Evolutionary conservation across 2,797 vertebrate genomes (phyloP).

Genomic region (Helicolenus hilgendorfi): DNA sequence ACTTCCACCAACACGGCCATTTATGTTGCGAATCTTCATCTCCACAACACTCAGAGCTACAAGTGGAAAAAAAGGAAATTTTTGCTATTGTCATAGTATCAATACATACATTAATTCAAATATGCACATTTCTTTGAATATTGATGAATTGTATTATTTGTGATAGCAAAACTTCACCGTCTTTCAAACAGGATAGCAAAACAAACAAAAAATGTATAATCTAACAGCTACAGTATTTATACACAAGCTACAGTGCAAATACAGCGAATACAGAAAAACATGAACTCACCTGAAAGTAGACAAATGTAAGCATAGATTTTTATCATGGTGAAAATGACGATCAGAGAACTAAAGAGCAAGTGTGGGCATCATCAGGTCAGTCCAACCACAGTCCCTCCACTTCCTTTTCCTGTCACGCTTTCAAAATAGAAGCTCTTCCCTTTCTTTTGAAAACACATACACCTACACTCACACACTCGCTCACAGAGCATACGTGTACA

Average conservation of each 20-base stretch:
- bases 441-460: not conserved
- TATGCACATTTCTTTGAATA: accelerated
- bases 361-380: too few relatives aligned
- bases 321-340: not conserved
- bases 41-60: conserved; percentile 22
- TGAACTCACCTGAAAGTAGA: not conserved
- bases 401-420: not conserved
- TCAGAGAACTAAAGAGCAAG: not conserved
- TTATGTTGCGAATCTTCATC: not conserved
- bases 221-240: too few relatives aligned
- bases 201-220: accelerated
- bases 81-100: not conserved
- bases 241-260: too few relatives aligned
- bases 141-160: too few relatives aligned
- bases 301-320: not conserved
- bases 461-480: not conserved
- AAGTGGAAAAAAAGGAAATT: not conserved
- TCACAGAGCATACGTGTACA: too few relatives aligned
- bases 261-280: too few relatives aligned
- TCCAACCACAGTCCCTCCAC: not conserved
- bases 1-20: not conserved
- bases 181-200: too few relatives aligned
- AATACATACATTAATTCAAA: accelerated
- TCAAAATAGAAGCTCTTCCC: not conserved
- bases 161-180: accelerated